phyloP scores from a whole-genome alignment of 2,888 invertebrate species.

The Cataglyphis rosenhaueri region DNA sequence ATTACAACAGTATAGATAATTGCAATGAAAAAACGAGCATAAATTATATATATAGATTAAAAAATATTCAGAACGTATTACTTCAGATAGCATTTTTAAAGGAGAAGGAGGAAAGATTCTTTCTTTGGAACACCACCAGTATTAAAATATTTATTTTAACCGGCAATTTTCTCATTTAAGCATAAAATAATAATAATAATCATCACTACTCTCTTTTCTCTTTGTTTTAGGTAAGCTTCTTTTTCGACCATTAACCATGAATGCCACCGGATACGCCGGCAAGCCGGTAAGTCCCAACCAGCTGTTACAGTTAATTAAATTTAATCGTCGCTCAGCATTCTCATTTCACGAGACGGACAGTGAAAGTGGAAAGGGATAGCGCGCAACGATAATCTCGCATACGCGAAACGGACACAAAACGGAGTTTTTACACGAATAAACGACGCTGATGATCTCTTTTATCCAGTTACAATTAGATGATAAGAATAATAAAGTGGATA shows the following conservation, averaged over 20 bases:
- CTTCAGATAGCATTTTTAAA: not conserved
- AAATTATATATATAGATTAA: constrained; percentile 1
- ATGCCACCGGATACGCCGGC: constrained; percentile 44
- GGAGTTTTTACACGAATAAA: constrained; percentile 26
- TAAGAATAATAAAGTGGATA: not conserved
- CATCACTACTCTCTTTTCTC: constrained; percentile 24
- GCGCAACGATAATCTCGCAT: constrained; percentile 42
- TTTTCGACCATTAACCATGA: constrained; percentile 41
- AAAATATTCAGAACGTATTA: not conserved
- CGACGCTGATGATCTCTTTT: constrained; percentile 7
- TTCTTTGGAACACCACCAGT: not conserved
- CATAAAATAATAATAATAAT: constrained; percentile 48
- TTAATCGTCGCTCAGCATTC: constrained; percentile 57
- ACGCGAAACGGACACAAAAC: constrained; percentile 17
- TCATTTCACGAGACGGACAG: constrained; percentile 41
- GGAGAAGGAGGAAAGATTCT: not conserved
- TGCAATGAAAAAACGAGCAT: not conserved
- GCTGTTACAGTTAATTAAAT: constrained; percentile 66
- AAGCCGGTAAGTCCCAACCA: constrained; percentile 60
- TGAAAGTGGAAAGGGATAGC: constrained; percentile 38
- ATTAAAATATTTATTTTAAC: constrained; percentile 20
- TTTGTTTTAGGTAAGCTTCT: constrained; percentile 65
- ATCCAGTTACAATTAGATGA: not conserved
- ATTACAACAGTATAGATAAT: not conserved
- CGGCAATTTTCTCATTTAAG: constrained; percentile 41